These are phyloP conservation scores for Puntigrus tetrazona DNA, from an alignment of 2,113 vertebrate species.

Conservation along the genomic window DNA sequence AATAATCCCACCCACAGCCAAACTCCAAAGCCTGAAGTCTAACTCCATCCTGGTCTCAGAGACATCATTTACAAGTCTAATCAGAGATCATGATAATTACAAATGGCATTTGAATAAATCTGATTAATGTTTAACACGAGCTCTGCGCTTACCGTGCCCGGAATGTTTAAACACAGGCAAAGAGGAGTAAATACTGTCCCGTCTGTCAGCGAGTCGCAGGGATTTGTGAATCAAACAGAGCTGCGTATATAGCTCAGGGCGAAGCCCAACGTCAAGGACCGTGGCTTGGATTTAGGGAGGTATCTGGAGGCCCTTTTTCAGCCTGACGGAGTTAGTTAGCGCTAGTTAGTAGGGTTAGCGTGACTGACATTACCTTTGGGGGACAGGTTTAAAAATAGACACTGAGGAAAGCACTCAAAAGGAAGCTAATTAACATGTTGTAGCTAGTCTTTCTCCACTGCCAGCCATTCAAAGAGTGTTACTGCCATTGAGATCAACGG, in stretches of 20 bases:
- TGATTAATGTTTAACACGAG: constrained; percentile 45
- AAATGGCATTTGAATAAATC: constrained; percentile 46
- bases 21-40: constrained; percentile 24
- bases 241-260: not conserved
- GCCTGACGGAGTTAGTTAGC: constrained; percentile 21
- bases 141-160: constrained; percentile 29
- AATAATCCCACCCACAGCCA: constrained; percentile 39
- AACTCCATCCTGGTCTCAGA: constrained; percentile 21
- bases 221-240: constrained; percentile 35
- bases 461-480: not conserved
- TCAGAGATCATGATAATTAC: constrained; percentile 47
- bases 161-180: constrained; percentile 46
- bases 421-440: not conserved
- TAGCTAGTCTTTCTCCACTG: not conserved
- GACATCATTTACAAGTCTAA: constrained; percentile 43
- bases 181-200: constrained; percentile 24
- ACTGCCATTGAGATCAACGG: not conserved
- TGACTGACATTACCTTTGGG: constrained; percentile 29
- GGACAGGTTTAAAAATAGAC: constrained; percentile 14
- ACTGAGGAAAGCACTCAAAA: not conserved
- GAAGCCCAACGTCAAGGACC: not conserved
- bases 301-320: constrained; percentile 2
- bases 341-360: constrained; percentile 30
- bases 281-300: constrained; percentile 1
- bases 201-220: constrained; percentile 21